Conservation (phyloP, 2,113 vertebrate species). For the Guaruba guarouba region DNA sequence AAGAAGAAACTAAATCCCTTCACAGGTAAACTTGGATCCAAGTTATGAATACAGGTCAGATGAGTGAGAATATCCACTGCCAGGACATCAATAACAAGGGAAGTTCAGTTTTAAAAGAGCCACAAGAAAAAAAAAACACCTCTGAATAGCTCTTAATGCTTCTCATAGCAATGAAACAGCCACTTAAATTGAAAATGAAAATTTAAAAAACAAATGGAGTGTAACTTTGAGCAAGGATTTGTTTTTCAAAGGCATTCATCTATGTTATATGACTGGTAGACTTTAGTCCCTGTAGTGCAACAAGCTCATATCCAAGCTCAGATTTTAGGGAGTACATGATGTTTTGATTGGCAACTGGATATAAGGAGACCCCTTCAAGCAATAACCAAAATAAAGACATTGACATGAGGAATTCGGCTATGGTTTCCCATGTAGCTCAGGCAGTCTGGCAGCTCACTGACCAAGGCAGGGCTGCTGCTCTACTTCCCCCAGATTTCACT, state of each 20-base stretch:
- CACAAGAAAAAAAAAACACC: neutral
- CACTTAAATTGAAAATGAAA: conserved; percentile 20
- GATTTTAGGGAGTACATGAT: conserved; percentile 17
- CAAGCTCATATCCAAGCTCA: neutral
- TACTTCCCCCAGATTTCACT: neutral
- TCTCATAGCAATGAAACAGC: conserved; percentile 1
- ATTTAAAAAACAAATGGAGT: conserved; percentile 20
- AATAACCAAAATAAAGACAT: conserved; percentile 47
- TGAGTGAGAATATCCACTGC: neutral
- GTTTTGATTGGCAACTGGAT: conserved; percentile 54
- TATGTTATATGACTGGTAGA: neutral
- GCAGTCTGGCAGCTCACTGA: neutral
- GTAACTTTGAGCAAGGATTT: conserved; percentile 36
- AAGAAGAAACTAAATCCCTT: neutral
- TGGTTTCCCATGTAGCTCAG: neutral
- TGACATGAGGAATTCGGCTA: conserved; percentile 25
- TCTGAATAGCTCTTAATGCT: neutral
- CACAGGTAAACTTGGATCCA: neutral
- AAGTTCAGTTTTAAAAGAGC: neutral
- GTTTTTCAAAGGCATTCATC: conserved; percentile 30
- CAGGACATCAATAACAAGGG: neutral
- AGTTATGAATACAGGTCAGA: neutral
- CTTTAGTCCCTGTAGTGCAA: neutral
- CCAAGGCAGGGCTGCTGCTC: neutral
- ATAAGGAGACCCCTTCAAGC: conserved; percentile 28